Conservation (phyloP, 2,888 invertebrate genomes). For the Lepidochrysops patricia region DNA sequence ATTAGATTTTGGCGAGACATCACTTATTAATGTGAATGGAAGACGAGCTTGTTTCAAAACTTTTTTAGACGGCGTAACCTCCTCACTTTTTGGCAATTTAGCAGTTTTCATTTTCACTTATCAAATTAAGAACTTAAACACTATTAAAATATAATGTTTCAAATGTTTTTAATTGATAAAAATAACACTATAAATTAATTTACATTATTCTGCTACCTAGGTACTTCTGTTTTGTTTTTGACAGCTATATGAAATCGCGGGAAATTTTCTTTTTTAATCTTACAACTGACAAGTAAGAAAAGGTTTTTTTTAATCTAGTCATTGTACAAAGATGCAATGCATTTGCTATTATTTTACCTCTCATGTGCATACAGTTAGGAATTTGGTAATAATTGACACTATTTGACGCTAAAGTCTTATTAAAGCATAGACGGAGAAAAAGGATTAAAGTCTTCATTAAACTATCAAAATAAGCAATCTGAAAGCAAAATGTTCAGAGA, state of each 20-base stretch:
- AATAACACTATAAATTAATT: slow-evolving; percentile 18
- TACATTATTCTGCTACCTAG: slow-evolving; percentile 14
- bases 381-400: too few relatives aligned
- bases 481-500: slow-evolving; percentile 39
- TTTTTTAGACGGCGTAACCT: slow-evolving; percentile 67
- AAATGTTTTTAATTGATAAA: slow-evolving; percentile 12
- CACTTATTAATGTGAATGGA: slow-evolving; percentile 73
- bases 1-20: slow-evolving; percentile 46
- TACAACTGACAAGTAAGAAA: not conserved
- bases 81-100: slow-evolving; percentile 47
- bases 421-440: too few relatives aligned
- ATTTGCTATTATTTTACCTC: too few relatives aligned
- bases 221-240: slow-evolving; percentile 26
- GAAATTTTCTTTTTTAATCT: slow-evolving; percentile 27
- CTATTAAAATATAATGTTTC: not conserved
- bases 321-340: too few relatives aligned
- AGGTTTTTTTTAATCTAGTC: too few relatives aligned
- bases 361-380: too few relatives aligned
- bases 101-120: slow-evolving; percentile 50
- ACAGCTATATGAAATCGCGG: slow-evolving; percentile 51
- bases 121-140: not conserved
- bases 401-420: slow-evolving; percentile 8
- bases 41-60: slow-evolving; percentile 77
- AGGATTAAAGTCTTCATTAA: too few relatives aligned
- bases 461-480: not conserved